Conservation (phyloP, 2,797 vertebrate genomes). For the Lutjanus argentimaculatus region DNA sequence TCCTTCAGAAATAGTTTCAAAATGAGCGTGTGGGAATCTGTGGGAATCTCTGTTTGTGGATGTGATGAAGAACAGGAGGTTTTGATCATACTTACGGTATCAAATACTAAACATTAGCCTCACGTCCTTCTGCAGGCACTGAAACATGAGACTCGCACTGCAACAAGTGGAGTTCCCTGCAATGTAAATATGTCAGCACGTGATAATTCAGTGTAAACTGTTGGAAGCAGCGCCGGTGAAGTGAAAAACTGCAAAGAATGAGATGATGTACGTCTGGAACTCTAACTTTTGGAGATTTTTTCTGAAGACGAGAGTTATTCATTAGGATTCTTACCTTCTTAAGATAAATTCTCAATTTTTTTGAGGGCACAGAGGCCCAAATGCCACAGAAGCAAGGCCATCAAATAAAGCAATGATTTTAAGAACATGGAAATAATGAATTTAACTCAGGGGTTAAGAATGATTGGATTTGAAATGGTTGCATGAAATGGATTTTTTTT, state of each 20-base stretch:
- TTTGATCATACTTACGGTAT: slow-evolving; percentile 7
- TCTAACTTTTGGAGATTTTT: not conserved
- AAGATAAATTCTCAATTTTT: too few species aligned
- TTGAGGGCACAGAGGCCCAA: too few species aligned
- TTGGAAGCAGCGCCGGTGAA: slow-evolving; percentile 38
- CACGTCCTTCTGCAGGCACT: slow-evolving; percentile 12
- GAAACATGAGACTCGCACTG: slow-evolving; percentile 50
- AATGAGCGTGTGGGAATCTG: slow-evolving; percentile 28
- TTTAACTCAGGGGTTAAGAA: too few species aligned
- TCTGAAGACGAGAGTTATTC: not conserved
- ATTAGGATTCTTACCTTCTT: not conserved
- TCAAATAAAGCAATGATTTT: not conserved
- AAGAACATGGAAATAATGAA: too few species aligned
- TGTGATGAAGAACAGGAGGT: slow-evolving; percentile 3
- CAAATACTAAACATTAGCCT: slow-evolving; percentile 42
- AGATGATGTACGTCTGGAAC: not conserved
- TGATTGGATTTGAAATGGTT: too few species aligned
- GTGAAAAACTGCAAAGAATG: not conserved
- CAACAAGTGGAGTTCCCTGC: slow-evolving; percentile 41
- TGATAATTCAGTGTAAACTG: slow-evolving; percentile 68
- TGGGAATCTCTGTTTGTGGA: slow-evolving; percentile 19
- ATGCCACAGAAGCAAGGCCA: too few species aligned
- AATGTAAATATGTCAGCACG: slow-evolving; percentile 72
- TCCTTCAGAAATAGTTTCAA: slow-evolving; percentile 36
- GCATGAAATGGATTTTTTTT: too few species aligned